Conservation (phyloP, 2,888 invertebrate genomes). For the Petrophora chlorosata region DNA sequence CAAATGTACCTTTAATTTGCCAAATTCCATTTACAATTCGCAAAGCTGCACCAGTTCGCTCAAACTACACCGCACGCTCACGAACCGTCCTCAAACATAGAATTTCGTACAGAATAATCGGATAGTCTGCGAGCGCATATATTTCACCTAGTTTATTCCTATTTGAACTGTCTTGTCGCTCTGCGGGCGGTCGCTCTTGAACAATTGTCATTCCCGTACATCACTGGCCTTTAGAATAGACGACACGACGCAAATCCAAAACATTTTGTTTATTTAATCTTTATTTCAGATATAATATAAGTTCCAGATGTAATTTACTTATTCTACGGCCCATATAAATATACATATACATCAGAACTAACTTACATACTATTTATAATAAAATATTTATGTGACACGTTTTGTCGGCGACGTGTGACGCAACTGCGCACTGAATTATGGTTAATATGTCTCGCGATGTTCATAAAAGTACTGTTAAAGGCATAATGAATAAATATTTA, state of each 20-base stretch:
- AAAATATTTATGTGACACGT: too few relatives aligned
- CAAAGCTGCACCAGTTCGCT: background rate
- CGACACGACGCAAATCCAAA: background rate
- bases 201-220: conserved; percentile 14
- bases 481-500: too few relatives aligned
- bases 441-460: too few relatives aligned
- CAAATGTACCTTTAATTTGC: background rate
- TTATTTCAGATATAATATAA: background rate
- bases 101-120: conserved; percentile 4
- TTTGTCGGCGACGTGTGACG: too few relatives aligned
- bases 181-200: conserved; percentile 17
- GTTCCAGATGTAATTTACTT: background rate
- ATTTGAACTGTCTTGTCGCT: conserved; percentile 15
- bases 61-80: background rate
- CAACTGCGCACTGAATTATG: too few relatives aligned
- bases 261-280: background rate
- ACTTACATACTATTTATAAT: too few relatives aligned
- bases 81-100: background rate
- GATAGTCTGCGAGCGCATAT: conserved; percentile 1
- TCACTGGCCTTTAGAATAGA: background rate
- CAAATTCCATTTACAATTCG: background rate
- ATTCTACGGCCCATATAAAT: too few relatives aligned
- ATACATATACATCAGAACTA: too few relatives aligned
- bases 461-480: too few relatives aligned
- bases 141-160: conserved; percentile 11